A percentile compares a stretch with the other conserved stretches of the same genome.
These are phyloP conservation scores for Arrhopalites spinosus DNA, from an alignment of 2,888 invertebrate species.

Conservation along the genomic window DNA sequence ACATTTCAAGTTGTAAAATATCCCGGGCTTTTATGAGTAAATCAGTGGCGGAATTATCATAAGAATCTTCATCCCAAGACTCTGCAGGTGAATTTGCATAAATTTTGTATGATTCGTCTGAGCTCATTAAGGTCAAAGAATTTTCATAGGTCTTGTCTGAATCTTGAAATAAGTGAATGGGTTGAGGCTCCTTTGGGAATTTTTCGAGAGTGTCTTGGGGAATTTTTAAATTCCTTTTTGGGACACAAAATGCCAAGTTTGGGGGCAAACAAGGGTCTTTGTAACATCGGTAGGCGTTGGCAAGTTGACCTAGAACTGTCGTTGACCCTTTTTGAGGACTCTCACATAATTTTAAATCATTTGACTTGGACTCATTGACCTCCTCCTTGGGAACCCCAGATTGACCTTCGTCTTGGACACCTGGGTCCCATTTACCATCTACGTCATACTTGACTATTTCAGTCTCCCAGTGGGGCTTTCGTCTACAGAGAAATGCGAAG, in stretches of 20 bases:
- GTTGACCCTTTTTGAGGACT: not conserved
- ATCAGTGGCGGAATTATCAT: no score
- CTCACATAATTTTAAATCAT: no score
- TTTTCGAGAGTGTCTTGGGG: not conserved
- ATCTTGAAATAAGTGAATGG: no score
- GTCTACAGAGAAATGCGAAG: not conserved
- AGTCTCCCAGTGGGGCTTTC: slow-evolving; percentile 1
- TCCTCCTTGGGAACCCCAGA: not conserved
- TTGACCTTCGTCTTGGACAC: slow-evolving; percentile 5
- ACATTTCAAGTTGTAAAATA: no score
- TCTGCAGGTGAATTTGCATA: no score
- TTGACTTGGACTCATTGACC: no score
- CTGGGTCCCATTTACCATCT: not conserved
- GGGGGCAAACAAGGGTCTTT: slow-evolving; percentile 12
- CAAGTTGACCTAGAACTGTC: not conserved
- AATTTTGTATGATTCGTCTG: no score
- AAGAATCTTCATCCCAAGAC: no score
- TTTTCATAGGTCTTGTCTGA: no score
- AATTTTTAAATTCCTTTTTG: slow-evolving; percentile 8
- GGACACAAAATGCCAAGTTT: slow-evolving; percentile 1
- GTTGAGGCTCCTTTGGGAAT: not conserved
- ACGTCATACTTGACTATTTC: slow-evolving; percentile 16
- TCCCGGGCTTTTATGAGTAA: no score
- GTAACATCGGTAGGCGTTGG: slow-evolving; percentile 13
- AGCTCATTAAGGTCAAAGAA: no score